Conservation (phyloP, 2,888 invertebrate genomes). For the Drosophila falleni region DNA sequence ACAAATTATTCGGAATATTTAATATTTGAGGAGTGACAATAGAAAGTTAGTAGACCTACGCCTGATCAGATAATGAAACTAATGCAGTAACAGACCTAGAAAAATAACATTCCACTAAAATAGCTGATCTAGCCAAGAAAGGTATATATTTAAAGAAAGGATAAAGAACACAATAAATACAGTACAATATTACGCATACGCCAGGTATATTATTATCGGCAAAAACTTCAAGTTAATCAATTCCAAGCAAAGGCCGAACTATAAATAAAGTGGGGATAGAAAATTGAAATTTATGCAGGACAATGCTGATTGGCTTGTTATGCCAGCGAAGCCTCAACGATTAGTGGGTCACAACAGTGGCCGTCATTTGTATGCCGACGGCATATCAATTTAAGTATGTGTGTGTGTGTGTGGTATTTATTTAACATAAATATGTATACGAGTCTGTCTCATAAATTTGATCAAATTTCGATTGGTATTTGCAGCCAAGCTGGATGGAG, state of each 20-base stretch:
- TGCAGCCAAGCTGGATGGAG: constrained; percentile 98
- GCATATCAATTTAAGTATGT: constrained; percentile 49
- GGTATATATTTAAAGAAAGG: too few species aligned
- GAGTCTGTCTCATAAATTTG: constrained; percentile 33
- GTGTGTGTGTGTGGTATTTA: constrained; percentile 9
- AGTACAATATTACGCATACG: constrained; percentile 44
- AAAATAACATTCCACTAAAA: too few species aligned
- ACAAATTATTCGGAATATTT: too few species aligned
- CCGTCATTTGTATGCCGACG: constrained; percentile 58
- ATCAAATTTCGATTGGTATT: constrained; percentile 25
- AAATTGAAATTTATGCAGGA: constrained; percentile 64
- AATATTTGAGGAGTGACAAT: too few species aligned
- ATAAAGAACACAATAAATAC: too few species aligned
- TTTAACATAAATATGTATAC: constrained; percentile 36
- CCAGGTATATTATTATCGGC: constrained; percentile 31
- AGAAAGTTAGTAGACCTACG: too few species aligned
- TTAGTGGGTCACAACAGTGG: constrained; percentile 33
- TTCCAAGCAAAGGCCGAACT: neutral
- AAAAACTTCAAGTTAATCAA: constrained; percentile 23
- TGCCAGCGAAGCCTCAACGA: constrained; percentile 39
- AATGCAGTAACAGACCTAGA: too few species aligned
- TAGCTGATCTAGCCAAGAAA: too few species aligned
- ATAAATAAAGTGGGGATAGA: constrained; percentile 17
- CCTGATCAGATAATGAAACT: too few species aligned
- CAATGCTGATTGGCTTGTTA: constrained; percentile 59